A percentile compares a stretch with the other conserved stretches of the same genome.
These are phyloP conservation scores for Syritta pipiens DNA, from an alignment of 2,888 invertebrate species.

Conservation along the genomic window DNA sequence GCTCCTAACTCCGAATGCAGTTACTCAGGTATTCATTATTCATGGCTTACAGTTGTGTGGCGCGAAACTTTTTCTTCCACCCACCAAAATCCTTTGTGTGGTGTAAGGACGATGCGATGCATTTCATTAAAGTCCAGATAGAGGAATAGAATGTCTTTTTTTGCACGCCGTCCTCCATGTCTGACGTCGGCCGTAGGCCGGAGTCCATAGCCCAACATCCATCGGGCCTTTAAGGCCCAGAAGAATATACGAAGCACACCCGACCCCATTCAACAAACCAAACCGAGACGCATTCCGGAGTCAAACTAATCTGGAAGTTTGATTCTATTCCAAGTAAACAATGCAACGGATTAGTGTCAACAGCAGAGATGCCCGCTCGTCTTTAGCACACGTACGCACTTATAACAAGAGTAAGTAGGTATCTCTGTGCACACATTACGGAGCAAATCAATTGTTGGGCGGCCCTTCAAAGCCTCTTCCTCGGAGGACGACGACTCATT, in stretches of 20 bases:
- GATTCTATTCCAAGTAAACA: constrained; percentile 62
- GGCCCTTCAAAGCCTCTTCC: constrained; percentile 28
- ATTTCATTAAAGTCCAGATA: background rate
- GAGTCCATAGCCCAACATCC: too few relatives aligned
- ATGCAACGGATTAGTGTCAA: constrained; percentile 67
- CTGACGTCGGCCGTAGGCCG: too few relatives aligned
- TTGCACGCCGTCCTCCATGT: background rate
- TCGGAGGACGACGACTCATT: constrained; percentile 28
- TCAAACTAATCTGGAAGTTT: constrained; percentile 67
- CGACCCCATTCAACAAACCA: constrained; percentile 19
- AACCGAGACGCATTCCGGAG: constrained; percentile 31
- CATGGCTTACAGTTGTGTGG: constrained; percentile 51
- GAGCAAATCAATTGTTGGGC: constrained; percentile 57
- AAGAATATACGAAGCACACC: background rate
- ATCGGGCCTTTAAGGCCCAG: too few relatives aligned
- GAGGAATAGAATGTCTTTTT: background rate
- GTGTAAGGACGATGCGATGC: background rate
- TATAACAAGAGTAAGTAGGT: background rate
- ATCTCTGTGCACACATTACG: background rate
- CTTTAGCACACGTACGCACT: constrained; percentile 53
- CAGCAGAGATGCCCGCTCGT: constrained; percentile 25
- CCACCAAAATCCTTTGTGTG: constrained; percentile 6
- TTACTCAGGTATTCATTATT: constrained; percentile 65
- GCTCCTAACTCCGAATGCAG: constrained; percentile 49
- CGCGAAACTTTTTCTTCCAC: constrained; percentile 31